phyloP scores from a whole-genome alignment of 2,113 vertebrate species.

The Nymphicus hollandicus region DNA sequence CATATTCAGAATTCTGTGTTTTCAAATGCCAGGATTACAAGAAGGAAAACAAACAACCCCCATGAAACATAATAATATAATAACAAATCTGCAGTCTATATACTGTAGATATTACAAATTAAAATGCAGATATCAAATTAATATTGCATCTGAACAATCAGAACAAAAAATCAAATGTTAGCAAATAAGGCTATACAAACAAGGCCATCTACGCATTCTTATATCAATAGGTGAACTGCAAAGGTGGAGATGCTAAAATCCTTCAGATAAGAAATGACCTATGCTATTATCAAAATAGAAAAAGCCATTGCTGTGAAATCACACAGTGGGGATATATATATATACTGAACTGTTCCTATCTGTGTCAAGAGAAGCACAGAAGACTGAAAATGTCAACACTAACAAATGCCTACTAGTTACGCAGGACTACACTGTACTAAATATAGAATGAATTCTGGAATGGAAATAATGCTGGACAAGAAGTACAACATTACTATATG shows the following conservation, averaged over 20 bases:
- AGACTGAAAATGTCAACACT: not conserved
- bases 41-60: not conserved
- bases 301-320: not conserved
- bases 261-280: not conserved
- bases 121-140: not conserved
- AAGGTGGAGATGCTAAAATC: not conserved
- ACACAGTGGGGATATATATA: not conserved
- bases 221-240: not conserved
- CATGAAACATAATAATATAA: not conserved
- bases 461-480: not conserved
- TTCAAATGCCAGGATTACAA: not conserved
- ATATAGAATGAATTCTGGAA: not conserved
- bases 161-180: not conserved
- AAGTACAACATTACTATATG: not conserved
- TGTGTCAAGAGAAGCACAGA: not conserved
- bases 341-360: not conserved
- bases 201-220: not conserved
- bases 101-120: not conserved
- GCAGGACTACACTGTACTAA: not conserved
- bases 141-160: not conserved
- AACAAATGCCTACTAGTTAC: not conserved
- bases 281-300: not conserved
- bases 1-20: fast-evolving
- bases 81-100: not conserved
- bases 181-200: not conserved